Evolutionary conservation across 2,888 invertebrate species (phyloP).

Genomic region (Argyresthia goedartella): DNA sequence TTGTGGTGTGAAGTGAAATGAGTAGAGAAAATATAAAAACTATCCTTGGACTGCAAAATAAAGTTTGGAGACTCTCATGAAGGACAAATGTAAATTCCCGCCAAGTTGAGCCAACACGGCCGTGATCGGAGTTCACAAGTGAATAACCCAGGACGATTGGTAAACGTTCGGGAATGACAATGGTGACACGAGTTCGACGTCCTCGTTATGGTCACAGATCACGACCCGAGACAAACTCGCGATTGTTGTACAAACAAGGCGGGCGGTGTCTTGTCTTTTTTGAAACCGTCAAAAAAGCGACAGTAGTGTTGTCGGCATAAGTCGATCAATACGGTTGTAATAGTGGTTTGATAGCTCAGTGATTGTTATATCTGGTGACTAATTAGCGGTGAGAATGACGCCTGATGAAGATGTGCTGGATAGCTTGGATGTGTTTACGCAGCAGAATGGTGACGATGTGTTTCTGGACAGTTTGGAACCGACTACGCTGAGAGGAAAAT

Average conservation of each 20-base stretch:
- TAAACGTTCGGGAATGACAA: conserved; percentile 61
- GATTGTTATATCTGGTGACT: too few relatives aligned
- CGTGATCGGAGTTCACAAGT: conserved; percentile 54
- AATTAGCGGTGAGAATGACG: too few relatives aligned
- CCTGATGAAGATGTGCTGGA: conserved; percentile 47
- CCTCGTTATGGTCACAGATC: conserved; percentile 41
- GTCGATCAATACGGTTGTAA: too few relatives aligned
- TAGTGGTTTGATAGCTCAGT: too few relatives aligned
- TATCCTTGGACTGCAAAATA: background rate
- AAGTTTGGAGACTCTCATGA: conserved; percentile 7
- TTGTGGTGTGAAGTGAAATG: background rate
- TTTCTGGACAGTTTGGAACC: conserved; percentile 59
- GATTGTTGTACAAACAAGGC: conserved; percentile 2
- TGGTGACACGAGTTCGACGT: conserved; percentile 53
- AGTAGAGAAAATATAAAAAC: background rate
- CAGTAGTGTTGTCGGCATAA: background rate
- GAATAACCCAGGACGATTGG: conserved; percentile 27
- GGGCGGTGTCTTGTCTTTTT: background rate
- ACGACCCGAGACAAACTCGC: conserved; percentile 30
- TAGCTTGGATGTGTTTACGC: conserved; percentile 50
- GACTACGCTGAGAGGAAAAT: conserved; percentile 35
- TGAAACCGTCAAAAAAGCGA: background rate
- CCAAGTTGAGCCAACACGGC: conserved; percentile 32
- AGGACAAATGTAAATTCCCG: conserved; percentile 34
- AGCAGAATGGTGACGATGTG: conserved; percentile 30